phyloP scores from a whole-genome alignment of 2,888 invertebrate genomes.

The Agonum fuliginosum region DNA sequence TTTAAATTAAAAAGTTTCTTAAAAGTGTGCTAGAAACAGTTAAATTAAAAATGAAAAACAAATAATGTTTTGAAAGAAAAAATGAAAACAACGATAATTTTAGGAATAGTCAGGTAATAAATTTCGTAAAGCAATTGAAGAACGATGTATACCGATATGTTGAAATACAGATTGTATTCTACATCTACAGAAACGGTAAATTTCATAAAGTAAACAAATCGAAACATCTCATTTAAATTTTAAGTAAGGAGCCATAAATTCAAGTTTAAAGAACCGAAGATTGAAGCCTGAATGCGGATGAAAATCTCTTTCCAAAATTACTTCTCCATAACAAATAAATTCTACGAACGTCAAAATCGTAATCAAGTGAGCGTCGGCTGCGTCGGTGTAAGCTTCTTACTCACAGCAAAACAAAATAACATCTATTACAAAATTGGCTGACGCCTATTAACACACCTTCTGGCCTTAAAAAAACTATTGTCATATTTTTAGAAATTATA shows the following conservation, averaged over 20 bases:
- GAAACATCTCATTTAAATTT: background rate
- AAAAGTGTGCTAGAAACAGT: too few species aligned
- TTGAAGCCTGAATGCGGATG: conserved; percentile 33
- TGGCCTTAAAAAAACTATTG: conserved; percentile 33
- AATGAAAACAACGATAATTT: too few species aligned
- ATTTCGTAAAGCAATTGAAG: too few species aligned
- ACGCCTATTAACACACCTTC: conserved; percentile 13
- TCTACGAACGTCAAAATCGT: background rate
- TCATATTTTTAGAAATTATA: conserved; percentile 48
- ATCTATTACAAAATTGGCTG: conserved; percentile 34
- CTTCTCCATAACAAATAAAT: conserved; percentile 2
- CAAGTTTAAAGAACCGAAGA: conserved; percentile 1
- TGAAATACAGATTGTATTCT: too few species aligned
- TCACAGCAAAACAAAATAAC: conserved; percentile 41
- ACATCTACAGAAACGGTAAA: background rate
- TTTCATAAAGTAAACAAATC: background rate
- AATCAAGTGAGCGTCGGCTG: conserved; percentile 16
- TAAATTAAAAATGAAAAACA: too few species aligned
- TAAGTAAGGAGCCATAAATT: background rate
- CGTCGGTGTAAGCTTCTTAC: background rate
- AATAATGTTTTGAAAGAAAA: too few species aligned
- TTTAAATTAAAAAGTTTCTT: too few species aligned
- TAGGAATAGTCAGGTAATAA: too few species aligned
- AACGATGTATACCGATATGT: too few species aligned
- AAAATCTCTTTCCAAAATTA: background rate